phyloP scores from a whole-genome alignment of 2,113 vertebrate species.

The Xyrauchen texanus region DNA sequence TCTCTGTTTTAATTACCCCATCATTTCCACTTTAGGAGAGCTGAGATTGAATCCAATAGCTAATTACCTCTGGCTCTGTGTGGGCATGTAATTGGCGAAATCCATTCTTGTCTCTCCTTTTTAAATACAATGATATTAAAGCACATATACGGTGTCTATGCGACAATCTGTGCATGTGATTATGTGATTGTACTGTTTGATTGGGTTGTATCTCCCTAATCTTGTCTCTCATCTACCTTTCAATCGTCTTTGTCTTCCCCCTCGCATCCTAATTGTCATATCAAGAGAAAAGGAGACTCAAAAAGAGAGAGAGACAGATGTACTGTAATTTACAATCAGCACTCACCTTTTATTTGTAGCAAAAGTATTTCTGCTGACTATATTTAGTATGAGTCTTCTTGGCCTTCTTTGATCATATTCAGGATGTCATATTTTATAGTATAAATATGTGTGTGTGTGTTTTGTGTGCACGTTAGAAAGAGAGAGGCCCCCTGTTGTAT shows the following conservation, averaged over 20 bases:
- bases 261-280: not conserved
- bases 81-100: not conserved
- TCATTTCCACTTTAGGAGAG: not conserved
- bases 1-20: not conserved
- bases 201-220: not conserved
- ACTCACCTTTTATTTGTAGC: not conserved
- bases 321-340: not conserved
- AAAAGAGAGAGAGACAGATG: slow-evolving; percentile 2
- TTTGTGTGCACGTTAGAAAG: not conserved
- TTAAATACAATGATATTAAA: not conserved
- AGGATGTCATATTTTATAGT: not conserved
- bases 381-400: slow-evolving; percentile 22
- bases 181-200: not conserved
- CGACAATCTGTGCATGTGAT: not conserved
- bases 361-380: not conserved
- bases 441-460: not conserved
- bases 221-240: too few relatives aligned
- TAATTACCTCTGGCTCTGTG: slow-evolving; percentile 4
- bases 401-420: not conserved
- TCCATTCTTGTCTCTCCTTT: not conserved
- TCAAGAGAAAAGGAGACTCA: not conserved
- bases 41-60: slow-evolving; percentile 11
- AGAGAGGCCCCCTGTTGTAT: not conserved
- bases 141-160: not conserved
- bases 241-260: not conserved